A percentile compares a stretch with the other conserved stretches of the same genome.
These are phyloP conservation scores for Gila orcuttii DNA, from an alignment of 2,113 vertebrate genomes.

Conservation along the genomic window DNA sequence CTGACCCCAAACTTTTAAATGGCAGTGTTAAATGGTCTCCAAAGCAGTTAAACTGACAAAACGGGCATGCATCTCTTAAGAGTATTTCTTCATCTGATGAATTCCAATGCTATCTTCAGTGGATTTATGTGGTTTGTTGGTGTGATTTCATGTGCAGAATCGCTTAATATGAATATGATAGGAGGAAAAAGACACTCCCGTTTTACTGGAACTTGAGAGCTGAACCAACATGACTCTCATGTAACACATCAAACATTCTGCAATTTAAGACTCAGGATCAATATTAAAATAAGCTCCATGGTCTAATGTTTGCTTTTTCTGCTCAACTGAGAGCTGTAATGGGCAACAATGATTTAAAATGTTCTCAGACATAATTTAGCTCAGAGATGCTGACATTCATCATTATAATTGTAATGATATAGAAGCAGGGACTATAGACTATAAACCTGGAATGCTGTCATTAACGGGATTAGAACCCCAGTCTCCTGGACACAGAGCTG, in stretches of 20 bases:
- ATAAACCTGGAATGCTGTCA: too few species aligned
- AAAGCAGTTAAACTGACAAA: conserved; percentile 22
- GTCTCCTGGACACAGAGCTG: too few species aligned
- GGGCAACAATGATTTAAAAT: conserved; percentile 18
- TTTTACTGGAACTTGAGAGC: conserved; percentile 25
- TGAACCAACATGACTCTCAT: conserved; percentile 22
- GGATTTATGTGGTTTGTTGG: neutral
- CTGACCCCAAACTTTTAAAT: neutral
- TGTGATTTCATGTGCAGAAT: neutral
- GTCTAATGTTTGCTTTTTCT: conserved; percentile 43
- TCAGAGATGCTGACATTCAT: conserved; percentile 27
- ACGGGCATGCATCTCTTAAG: conserved; percentile 2
- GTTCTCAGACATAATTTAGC: conserved; percentile 20
- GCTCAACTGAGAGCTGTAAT: conserved; percentile 19
- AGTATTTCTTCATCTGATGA: conserved; percentile 2
- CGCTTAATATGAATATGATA: neutral
- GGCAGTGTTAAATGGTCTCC: conserved; percentile 10
- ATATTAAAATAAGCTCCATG: conserved; percentile 40
- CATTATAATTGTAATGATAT: neutral
- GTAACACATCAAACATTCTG: conserved; percentile 22
- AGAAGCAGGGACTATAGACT: too few species aligned
- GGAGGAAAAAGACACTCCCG: neutral
- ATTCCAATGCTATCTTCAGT: neutral
- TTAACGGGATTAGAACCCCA: too few species aligned
- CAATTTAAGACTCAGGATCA: conserved; percentile 46